phyloP scores from a whole-genome alignment of 1,140 invertebrate species.

The Drosophila novamexicana region DNA sequence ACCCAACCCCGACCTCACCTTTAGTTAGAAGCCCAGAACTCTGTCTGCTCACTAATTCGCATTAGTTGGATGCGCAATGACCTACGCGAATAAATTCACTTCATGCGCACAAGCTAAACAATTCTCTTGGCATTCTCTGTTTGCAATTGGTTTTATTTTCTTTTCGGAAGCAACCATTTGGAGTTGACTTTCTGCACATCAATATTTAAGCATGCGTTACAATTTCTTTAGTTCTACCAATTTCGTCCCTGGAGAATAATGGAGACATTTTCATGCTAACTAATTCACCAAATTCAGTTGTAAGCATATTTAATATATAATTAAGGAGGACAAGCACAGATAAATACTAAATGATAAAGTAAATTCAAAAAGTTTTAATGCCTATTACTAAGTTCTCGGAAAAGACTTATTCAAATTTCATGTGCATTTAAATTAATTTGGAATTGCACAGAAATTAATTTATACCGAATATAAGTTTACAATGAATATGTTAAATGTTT shows the following conservation, averaged over 20 bases:
- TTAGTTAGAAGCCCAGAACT: conserved; percentile 7
- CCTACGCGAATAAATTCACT: conserved; percentile 43
- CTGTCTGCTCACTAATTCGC: conserved; percentile 29
- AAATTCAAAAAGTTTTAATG: too few relatives aligned
- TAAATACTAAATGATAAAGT: neutral
- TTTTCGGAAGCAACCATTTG: neutral
- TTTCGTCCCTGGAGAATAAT: conserved; percentile 1
- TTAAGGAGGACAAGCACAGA: neutral
- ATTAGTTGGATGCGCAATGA: conserved; percentile 47
- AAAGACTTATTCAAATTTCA: too few relatives aligned
- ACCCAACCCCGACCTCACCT: neutral
- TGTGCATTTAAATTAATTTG: too few relatives aligned
- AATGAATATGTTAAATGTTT: too few relatives aligned
- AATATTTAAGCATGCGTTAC: conserved; percentile 47
- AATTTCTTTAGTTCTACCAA: conserved; percentile 24
- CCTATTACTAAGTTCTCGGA: too few relatives aligned
- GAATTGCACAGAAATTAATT: too few relatives aligned
- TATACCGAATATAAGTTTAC: too few relatives aligned
- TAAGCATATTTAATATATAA: conserved; percentile 23
- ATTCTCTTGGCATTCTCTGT: conserved; percentile 27
- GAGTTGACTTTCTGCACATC: conserved; percentile 29
- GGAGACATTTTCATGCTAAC: conserved; percentile 14
- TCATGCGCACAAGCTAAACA: conserved; percentile 23
- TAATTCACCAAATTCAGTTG: conserved; percentile 35
- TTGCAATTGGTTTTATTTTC: conserved; percentile 16